Evolutionary conservation across 1,140 invertebrate genomes (phyloP).

Genomic region (Scylla paramamosain): DNA sequence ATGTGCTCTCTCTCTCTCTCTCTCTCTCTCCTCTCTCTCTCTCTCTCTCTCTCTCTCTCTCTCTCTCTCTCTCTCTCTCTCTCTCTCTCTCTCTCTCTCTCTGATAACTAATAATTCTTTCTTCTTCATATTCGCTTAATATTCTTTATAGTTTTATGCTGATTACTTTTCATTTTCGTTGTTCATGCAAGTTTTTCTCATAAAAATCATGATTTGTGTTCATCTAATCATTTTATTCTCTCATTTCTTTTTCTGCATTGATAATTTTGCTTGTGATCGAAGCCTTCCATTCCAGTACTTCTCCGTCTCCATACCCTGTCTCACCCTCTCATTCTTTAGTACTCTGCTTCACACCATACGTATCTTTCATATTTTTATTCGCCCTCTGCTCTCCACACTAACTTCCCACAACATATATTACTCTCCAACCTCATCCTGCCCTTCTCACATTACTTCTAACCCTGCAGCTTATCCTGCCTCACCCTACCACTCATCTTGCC

Average conservation of each 20-base stretch:
- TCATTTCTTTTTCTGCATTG: neutral
- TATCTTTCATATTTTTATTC: no score
- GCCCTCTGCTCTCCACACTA: neutral
- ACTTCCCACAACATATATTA: neutral
- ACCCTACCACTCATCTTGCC: no score
- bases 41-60: slow-evolving; percentile 55
- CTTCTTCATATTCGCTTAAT: no score
- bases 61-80: slow-evolving; percentile 47
- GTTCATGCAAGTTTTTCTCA: neutral
- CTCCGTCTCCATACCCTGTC: neutral
- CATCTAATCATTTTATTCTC: neutral
- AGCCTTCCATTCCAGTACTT: no score
- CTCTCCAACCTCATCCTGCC: neutral
- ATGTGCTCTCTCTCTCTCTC: neutral
- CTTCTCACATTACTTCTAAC: neutral
- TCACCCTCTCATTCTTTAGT: no score
- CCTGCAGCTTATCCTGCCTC: neutral
- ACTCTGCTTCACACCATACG: no score
- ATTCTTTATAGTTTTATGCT: no score
- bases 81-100: slow-evolving; percentile 2
- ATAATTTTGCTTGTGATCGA: neutral
- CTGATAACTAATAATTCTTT: neutral
- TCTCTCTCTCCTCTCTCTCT: slow-evolving; percentile 55
- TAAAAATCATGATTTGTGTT: neutral
- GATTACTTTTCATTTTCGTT: no score